Percentiles rank a stretch among this genome's conserved stretches.
These are phyloP conservation scores for Brachyrhaphis roseni DNA, from an alignment of 2,797 vertebrate genomes.

Conservation along the genomic window DNA sequence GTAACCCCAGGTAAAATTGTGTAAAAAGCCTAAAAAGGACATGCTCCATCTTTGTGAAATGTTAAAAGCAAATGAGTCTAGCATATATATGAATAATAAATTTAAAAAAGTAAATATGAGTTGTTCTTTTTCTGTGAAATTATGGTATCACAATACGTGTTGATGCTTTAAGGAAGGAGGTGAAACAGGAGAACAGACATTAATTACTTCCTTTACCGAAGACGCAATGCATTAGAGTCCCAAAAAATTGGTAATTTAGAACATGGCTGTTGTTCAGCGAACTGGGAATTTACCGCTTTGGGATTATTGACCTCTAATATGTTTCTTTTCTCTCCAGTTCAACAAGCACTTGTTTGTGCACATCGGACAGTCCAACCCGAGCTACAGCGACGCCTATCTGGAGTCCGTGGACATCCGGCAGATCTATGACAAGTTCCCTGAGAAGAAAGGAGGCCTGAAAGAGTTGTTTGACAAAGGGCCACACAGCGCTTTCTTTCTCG, in stretches of 20 bases:
- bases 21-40: background rate
- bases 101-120: background rate
- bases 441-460: constrained; percentile 95
- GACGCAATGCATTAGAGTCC: constrained; percentile 25
- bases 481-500: constrained; percentile 92
- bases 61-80: background rate
- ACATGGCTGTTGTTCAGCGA: constrained; percentile 15
- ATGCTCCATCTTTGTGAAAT: background rate
- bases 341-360: constrained; percentile 97
- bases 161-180: background rate
- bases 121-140: background rate
- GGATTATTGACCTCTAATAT: constrained; percentile 40
- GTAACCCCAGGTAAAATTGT: background rate
- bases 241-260: background rate
- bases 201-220: constrained; percentile 23
- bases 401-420: constrained; percentile 95
- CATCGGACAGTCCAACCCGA: constrained; percentile 92
- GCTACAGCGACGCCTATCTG: constrained; percentile 90
- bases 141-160: background rate
- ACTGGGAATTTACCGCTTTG: constrained; percentile 42
- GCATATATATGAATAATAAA: background rate
- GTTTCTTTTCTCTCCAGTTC: constrained; percentile 78
- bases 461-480: constrained; percentile 95
- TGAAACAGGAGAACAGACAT: constrained; percentile 18
- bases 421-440: constrained; percentile 97